A percentile compares a stretch with the other conserved stretches of the same genome.
Evolutionary conservation across 2,888 invertebrate genomes (phyloP).

Genomic region (Metallyticus violacea): DNA sequence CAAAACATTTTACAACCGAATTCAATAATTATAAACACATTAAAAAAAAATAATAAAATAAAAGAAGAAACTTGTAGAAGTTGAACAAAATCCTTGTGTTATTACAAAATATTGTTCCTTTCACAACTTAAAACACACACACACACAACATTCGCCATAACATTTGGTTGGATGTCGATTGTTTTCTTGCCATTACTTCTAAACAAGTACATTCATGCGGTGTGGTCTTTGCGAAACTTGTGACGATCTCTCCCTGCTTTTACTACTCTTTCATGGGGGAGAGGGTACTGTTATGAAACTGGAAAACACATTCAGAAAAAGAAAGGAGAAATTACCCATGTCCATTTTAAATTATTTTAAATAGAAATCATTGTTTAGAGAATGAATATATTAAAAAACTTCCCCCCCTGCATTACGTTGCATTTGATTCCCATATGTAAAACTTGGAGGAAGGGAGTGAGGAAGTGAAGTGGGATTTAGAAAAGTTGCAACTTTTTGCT

Average conservation of each 20-base stretch:
- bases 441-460: conserved; percentile 33
- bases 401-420: conserved; percentile 22
- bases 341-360: conserved; percentile 27
- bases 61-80: conserved; percentile 11
- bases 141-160: conserved; percentile 32
- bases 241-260: conserved; percentile 19
- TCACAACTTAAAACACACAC: conserved; percentile 32
- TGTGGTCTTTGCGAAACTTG: conserved; percentile 19
- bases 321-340: conserved; percentile 8
- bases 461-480: neutral
- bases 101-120: conserved; percentile 33
- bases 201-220: conserved; percentile 12
- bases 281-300: neutral
- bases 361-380: conserved; percentile 19
- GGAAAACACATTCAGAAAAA: neutral
- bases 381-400: conserved; percentile 24
- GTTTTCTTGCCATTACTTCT: conserved; percentile 5
- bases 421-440: conserved; percentile 23
- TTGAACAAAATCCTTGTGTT: conserved; percentile 30
- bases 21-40: conserved; percentile 17
- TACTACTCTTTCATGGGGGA: neutral
- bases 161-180: conserved; percentile 16
- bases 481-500: conserved; percentile 5
- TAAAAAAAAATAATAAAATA: conserved; percentile 26
- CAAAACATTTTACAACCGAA: conserved; percentile 29